Evolutionary conservation across 2,797 vertebrate species (phyloP).

Genomic region (Gymnothorax javanicus): DNA sequence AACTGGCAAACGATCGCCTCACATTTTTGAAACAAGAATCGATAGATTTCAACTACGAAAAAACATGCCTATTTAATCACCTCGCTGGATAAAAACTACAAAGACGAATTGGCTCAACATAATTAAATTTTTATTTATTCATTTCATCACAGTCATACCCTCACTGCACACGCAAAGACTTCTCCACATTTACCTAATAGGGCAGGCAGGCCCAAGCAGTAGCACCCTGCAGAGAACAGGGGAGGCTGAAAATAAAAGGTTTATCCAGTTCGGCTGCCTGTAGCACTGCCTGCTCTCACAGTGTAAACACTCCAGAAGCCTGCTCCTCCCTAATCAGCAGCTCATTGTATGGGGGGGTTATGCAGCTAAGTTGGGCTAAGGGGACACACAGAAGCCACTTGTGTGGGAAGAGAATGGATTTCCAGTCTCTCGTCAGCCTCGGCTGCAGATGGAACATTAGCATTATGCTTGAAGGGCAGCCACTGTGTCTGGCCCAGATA

Average conservation of each 20-base stretch:
- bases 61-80: background rate
- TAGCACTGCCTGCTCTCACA: background rate
- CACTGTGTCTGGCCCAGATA: conserved; percentile 29
- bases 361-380: conserved; percentile 11
- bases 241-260: background rate
- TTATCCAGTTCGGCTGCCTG: background rate
- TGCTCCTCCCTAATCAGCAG: background rate
- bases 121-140: too few relatives aligned
- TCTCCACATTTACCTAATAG: background rate
- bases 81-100: background rate
- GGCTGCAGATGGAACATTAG: conserved; percentile 36
- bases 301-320: conserved; percentile 14
- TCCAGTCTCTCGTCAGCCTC: conserved; percentile 28
- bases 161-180: background rate
- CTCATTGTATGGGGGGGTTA: background rate
- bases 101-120: background rate
- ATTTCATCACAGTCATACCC: background rate
- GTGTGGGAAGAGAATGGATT: conserved; percentile 31
- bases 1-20: background rate
- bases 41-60: background rate
- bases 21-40: background rate
- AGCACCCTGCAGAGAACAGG: background rate
- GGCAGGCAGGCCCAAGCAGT: background rate
- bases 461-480: conserved; percentile 44
- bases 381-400: conserved; percentile 32